Conservation (phyloP, 35 echinoderm and acorn worm species). For the Amphiura filiformis region DNA sequence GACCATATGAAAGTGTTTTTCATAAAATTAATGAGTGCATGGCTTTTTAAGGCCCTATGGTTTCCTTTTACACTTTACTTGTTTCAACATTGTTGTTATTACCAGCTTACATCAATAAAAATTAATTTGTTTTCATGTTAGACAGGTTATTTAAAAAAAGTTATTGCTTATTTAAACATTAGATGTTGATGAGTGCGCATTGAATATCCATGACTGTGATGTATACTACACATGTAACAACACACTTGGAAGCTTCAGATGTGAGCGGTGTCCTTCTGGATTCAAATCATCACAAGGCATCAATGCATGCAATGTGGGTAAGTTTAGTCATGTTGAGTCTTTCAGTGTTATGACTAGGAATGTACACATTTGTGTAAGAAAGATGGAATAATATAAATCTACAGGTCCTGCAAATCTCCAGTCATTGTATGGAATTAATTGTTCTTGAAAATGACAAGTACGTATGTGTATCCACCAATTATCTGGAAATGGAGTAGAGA, state of each 20-base stretch:
- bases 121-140: too few species aligned
- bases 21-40: too few species aligned
- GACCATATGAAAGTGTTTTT: too few species aligned
- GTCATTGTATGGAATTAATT: not conserved
- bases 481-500: too few species aligned
- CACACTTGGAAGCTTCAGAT: slow-evolving; percentile 55
- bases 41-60: too few species aligned
- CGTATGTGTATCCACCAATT: too few species aligned
- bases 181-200: slow-evolving; percentile 91
- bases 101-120: too few species aligned
- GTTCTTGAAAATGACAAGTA: too few species aligned
- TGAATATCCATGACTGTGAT: slow-evolving; percentile 39
- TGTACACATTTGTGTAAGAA: not conserved
- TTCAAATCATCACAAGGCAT: slow-evolving; percentile 41
- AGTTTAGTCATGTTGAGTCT: not conserved
- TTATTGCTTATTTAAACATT: slow-evolving; percentile 19
- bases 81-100: too few species aligned
- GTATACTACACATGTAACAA: slow-evolving; percentile 62
- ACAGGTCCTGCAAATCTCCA: not conserved
- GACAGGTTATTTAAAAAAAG: too few species aligned
- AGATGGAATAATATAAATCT: not conserved
- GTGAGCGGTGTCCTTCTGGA: slow-evolving; percentile 53
- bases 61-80: too few species aligned
- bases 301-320: slow-evolving; percentile 75
- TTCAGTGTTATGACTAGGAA: not conserved